A percentile compares a stretch with the other conserved stretches of the same genome.
phyloP scores from a whole-genome alignment of 2,797 vertebrate genomes.

The Dendrocincla tyrannina region DNA sequence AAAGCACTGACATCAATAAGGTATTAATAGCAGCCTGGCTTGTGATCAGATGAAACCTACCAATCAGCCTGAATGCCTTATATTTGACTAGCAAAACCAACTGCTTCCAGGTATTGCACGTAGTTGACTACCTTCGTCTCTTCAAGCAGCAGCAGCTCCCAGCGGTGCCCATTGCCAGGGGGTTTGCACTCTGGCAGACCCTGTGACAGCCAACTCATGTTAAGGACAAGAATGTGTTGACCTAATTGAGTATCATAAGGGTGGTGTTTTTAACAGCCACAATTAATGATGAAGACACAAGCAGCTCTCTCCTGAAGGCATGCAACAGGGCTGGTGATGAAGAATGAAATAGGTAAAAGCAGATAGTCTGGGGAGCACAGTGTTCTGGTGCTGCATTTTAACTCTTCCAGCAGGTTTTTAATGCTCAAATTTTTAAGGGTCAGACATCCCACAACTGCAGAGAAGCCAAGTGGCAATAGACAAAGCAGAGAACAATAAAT shows the following conservation, averaged over 20 bases:
- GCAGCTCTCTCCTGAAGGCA: not conserved
- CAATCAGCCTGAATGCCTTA: not conserved
- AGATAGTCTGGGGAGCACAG: not conserved
- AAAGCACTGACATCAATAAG: constrained; percentile 55
- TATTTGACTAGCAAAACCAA: constrained; percentile 13
- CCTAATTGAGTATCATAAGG: not conserved
- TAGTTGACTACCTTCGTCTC: fast-evolving
- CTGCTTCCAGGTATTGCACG: fast-evolving
- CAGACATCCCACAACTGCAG: not conserved
- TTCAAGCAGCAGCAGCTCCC: not conserved
- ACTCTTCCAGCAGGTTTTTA: not conserved
- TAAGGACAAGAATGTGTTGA: not conserved
- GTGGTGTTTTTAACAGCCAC: not conserved
- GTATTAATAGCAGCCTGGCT: constrained; percentile 62
- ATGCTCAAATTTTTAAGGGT: not conserved
- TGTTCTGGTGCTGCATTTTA: not conserved
- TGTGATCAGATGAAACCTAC: constrained; percentile 4
- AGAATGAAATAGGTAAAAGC: not conserved
- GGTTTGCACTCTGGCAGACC: not conserved
- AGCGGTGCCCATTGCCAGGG: fast-evolving
- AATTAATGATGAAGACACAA: not conserved
- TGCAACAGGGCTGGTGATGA: fast-evolving
- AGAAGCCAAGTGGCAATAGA: not conserved
- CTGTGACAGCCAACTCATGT: fast-evolving
- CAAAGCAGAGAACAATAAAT: not conserved